Evolutionary conservation across 1,140 invertebrate species (phyloP).

Genomic region (Chlorops oryzae): DNA sequence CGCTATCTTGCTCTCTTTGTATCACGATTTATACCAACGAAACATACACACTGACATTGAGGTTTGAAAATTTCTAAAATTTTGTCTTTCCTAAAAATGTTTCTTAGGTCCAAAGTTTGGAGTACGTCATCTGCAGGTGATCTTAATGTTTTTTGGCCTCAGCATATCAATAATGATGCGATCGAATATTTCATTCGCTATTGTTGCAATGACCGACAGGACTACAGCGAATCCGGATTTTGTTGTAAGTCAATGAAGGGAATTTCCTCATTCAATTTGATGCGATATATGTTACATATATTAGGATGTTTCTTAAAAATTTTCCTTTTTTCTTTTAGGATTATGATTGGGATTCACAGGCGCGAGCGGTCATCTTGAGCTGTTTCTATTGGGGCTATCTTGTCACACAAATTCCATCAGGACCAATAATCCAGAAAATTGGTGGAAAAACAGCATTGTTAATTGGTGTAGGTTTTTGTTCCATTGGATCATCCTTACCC

Average conservation of each 20-base stretch:
- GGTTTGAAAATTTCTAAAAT: too few species aligned
- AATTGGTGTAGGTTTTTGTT: conserved; percentile 46
- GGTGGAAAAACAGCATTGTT: conserved; percentile 55
- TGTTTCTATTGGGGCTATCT: conserved; percentile 63
- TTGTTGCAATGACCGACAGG: conserved; percentile 47
- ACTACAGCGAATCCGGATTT: conserved; percentile 29
- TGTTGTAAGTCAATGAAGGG: conserved; percentile 26
- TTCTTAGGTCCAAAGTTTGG: conserved; percentile 49
- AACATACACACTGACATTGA: too few species aligned
- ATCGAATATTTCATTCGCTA: conserved; percentile 63
- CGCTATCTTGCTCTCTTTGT: too few species aligned
- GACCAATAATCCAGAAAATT: conserved; percentile 58
- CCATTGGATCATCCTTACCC: conserved; percentile 48
- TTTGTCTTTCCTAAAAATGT: too few species aligned
- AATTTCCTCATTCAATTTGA: background rate
- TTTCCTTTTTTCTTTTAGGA: conserved; percentile 28
- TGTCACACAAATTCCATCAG: conserved; percentile 58
- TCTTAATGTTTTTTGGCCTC: conserved; percentile 59
- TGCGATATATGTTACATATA: background rate
- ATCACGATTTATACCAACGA: too few species aligned
- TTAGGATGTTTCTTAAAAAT: background rate
- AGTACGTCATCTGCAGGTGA: conserved; percentile 58
- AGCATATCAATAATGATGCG: conserved; percentile 58
- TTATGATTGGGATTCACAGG: conserved; percentile 36
- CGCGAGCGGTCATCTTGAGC: conserved; percentile 51